phyloP scores from a whole-genome alignment of 2,113 vertebrate genomes.

The Planiliza haematocheilus region DNA sequence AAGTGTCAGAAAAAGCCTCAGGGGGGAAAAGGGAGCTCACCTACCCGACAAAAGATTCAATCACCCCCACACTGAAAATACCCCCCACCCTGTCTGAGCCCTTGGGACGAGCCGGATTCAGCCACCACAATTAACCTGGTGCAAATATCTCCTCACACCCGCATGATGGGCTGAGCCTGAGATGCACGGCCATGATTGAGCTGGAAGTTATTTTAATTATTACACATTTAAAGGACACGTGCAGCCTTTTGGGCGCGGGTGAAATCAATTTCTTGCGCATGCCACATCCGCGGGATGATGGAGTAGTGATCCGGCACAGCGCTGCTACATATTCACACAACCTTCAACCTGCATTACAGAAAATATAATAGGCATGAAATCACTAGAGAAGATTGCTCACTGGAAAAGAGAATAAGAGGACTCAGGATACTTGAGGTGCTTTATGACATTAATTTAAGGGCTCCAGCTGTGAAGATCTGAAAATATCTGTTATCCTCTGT shows the following conservation, averaged over 20 bases:
- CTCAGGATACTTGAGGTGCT: conserved; percentile 10
- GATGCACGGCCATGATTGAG: conserved; percentile 64
- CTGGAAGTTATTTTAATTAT: conserved; percentile 82
- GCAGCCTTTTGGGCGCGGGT: conserved; percentile 53
- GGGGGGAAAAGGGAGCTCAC: conserved; percentile 86
- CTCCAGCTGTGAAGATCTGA: conserved; percentile 22
- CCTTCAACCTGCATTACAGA: conserved; percentile 33
- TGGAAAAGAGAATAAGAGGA: conserved; percentile 24
- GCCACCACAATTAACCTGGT: conserved; percentile 90
- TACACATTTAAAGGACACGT: conserved; percentile 60
- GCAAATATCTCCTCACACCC: conserved; percentile 87
- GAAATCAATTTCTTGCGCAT: conserved; percentile 78
- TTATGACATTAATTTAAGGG: background rate
- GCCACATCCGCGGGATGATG: conserved; percentile 30
- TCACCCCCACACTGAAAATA: conserved; percentile 82
- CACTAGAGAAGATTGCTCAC: conserved; percentile 34
- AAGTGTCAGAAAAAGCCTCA: conserved; percentile 87
- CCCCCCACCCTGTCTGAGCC: conserved; percentile 73
- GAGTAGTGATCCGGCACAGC: conserved; percentile 37
- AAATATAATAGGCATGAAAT: conserved; percentile 57
- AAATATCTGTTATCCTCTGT: conserved; percentile 8
- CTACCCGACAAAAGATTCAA: conserved; percentile 94
- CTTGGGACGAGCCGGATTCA: conserved; percentile 79
- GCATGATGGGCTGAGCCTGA: conserved; percentile 42
- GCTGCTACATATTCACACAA: conserved; percentile 62